phyloP scores from a whole-genome alignment of 2,888 invertebrate genomes.

The Eugnorisma glareosa region DNA sequence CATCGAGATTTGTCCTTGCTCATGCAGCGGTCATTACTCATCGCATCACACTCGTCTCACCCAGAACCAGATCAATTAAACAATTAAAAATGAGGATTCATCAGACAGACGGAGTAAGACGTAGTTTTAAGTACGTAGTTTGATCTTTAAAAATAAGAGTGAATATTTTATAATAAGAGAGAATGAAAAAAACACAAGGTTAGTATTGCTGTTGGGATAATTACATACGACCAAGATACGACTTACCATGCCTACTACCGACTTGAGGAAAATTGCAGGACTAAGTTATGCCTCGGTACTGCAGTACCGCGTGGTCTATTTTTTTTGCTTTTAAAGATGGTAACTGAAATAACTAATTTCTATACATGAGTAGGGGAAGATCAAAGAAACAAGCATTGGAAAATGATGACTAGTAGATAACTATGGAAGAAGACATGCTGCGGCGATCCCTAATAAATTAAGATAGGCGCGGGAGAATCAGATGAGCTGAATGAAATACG shows the following conservation, averaged over 20 bases:
- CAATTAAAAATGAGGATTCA: neutral
- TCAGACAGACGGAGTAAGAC: neutral
- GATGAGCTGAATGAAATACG: neutral
- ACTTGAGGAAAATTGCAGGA: conserved; percentile 17
- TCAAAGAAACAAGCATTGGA: neutral
- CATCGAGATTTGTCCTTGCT: conserved; percentile 25
- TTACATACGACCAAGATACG: conserved; percentile 5
- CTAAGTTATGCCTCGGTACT: neutral
- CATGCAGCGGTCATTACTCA: conserved; percentile 1
- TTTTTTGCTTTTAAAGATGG: too few species aligned
- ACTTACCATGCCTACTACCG: neutral
- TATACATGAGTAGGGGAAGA: neutral
- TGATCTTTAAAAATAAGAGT: neutral
- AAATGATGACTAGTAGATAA: neutral
- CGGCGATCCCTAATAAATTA: neutral
- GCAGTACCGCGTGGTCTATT: too few species aligned
- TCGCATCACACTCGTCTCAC: neutral
- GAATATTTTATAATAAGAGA: neutral
- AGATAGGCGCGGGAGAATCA: neutral
- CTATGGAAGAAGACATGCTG: neutral
- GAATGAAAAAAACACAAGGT: conserved; percentile 26
- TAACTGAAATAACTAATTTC: neutral
- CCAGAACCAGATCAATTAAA: neutral
- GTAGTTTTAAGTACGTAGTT: too few species aligned
- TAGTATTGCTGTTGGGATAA: neutral